Evolutionary conservation across 2,888 invertebrate genomes (phyloP), one percentile per base, ranked within the genome.

Genomic region (Seira sanloemensis): DNA sequence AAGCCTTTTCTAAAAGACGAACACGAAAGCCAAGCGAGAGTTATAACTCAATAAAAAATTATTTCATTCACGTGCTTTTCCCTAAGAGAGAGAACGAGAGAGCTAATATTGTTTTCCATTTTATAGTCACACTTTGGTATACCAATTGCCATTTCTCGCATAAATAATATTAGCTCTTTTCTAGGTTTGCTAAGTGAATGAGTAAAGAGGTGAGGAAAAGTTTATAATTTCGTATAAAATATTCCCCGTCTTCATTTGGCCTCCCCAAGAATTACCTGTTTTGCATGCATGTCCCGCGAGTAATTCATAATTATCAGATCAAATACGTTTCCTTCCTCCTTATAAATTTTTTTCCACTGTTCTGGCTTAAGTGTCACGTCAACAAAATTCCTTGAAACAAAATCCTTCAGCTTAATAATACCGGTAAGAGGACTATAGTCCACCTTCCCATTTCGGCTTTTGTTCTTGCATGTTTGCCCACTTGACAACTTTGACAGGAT

Each of bases 401-500:
- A 37, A 37, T 37, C 37, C 12, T 37, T 37, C 37, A 37, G 37
- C 4, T n/a, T n/a, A 37, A 37, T 37, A 37, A 37, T 37, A 12
- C 37, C 37, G 37, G n/a, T n/a, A n/a, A 37, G 5, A 7, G 37
- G 37, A 12, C 37, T 12, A 37, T 12, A 7, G 37, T 4, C 37
- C 12, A 37, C 5, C 5, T 12, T 37, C 12, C 5, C 5, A 37
- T 37, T 37, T 37, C 12, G n/a, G 37, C 71, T 19, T 66, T 54
- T 23, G 54, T 25, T 72, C 26, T 23, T 65, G 7, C 9, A n/a
- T 65, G n/a, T 46, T 18, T 66, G 62, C 19, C 16, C 62, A 73
- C 79, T 80, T 80, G 74, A 74, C 79, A 80, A 74, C 58, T 74
- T 58, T 74, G 79, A 80, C 79, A 80, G 74, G 68, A 80, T 80